Percentiles rank a stretch among this genome's conserved stretches.
These are phyloP conservation scores for Dryadula phaetusa DNA, from an alignment of 2,888 invertebrate species.

Conservation along the genomic window DNA sequence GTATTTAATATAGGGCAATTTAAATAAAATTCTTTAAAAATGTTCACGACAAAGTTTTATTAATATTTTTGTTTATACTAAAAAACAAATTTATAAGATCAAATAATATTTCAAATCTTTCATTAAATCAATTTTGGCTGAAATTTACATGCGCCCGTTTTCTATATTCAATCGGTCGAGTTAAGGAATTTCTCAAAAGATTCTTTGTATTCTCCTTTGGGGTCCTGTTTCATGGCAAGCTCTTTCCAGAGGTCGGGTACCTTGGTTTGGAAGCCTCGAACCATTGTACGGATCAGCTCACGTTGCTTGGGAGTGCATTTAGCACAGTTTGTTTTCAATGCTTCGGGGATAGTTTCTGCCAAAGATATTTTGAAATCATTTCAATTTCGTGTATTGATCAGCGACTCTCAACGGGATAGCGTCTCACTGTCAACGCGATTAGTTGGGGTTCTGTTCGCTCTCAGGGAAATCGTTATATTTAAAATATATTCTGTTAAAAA, in stretches of 20 bases:
- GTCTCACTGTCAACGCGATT: no score
- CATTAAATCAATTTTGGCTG: constrained; percentile 16
- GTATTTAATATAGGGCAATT: no score
- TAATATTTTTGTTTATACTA: neutral
- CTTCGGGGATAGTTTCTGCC: constrained; percentile 69
- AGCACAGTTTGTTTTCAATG: constrained; percentile 76
- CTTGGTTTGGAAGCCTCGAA: constrained; percentile 86
- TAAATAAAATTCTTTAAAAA: no score
- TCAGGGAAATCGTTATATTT: no score
- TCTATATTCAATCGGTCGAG: constrained; percentile 54
- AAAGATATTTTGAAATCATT: neutral
- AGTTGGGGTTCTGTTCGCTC: no score
- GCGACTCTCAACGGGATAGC: no score
- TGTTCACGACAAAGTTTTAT: neutral
- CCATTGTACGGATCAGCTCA: constrained; percentile 82
- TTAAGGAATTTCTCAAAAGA: constrained; percentile 80
- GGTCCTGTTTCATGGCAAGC: constrained; percentile 88
- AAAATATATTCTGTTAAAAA: no score
- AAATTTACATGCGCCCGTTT: no score
- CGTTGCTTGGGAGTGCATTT: constrained; percentile 88
- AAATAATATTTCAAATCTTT: constrained; percentile 2
- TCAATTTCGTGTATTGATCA: neutral
- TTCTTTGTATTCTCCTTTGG: constrained; percentile 84
- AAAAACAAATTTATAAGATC: no score
- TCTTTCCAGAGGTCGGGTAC: constrained; percentile 86